Evolutionary conservation across 2,888 invertebrate genomes (phyloP).

Genomic region (Drosophila bunnanda): DNA sequence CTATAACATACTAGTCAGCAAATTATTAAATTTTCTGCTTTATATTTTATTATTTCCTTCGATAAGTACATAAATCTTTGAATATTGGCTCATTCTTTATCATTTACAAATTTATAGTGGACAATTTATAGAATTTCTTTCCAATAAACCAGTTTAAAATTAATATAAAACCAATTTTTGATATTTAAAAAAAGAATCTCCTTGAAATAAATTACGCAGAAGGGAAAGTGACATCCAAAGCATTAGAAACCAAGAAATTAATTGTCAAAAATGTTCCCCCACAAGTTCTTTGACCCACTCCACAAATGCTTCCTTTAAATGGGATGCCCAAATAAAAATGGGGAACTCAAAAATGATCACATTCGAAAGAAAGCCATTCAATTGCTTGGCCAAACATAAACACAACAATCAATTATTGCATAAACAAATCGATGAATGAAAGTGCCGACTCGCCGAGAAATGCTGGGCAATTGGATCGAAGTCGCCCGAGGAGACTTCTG

Average conservation of each 20-base stretch:
- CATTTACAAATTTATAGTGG: no score
- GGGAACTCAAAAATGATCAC: neutral
- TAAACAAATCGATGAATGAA: conserved; percentile 44
- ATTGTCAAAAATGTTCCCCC: neutral
- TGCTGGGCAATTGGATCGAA: conserved; percentile 30
- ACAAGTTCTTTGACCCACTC: conserved; percentile 30
- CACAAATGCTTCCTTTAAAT: conserved; percentile 1
- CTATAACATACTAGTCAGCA: neutral
- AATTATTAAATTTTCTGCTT: neutral
- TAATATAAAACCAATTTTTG: neutral
- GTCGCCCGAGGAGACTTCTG: conserved; percentile 14
- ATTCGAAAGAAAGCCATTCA: conserved; percentile 23
- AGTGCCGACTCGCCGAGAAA: conserved; percentile 38
- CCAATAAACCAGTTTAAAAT: accelerated
- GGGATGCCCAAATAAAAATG: conserved; percentile 2
- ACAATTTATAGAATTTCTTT: neutral
- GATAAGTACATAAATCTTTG: no score
- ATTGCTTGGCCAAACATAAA: conserved; percentile 44
- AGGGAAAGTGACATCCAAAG: neutral
- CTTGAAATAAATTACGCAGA: neutral
- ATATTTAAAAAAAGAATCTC: no score
- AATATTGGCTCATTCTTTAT: no score
- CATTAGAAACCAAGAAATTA: neutral
- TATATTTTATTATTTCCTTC: no score
- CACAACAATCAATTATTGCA: conserved; percentile 48